phyloP scores from a whole-genome alignment of 2,113 vertebrate genomes.

The Hassar affinis region DNA sequence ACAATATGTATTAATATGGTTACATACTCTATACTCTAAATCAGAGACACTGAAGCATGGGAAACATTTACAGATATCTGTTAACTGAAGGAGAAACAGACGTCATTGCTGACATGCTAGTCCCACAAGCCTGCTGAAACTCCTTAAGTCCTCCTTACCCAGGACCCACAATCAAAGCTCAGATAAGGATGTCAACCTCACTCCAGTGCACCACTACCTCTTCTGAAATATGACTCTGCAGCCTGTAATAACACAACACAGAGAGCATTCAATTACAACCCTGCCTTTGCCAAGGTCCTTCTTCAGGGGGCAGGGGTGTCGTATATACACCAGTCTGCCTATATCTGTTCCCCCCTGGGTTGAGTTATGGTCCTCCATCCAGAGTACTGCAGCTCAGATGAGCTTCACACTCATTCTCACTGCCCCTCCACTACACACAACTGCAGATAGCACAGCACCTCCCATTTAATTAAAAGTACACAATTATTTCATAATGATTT shows the following conservation, averaged over 20 bases:
- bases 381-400: constrained; percentile 36
- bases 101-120: constrained; percentile 2
- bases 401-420: constrained; percentile 35
- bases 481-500: constrained; percentile 59
- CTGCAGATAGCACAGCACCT: constrained; percentile 42
- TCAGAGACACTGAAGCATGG: neutral
- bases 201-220: constrained; percentile 36
- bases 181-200: constrained; percentile 50
- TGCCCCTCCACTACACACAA: constrained; percentile 11
- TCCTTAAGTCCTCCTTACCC: constrained; percentile 12
- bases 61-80: neutral
- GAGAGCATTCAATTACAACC: constrained; percentile 56
- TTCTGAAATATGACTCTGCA: constrained; percentile 54
- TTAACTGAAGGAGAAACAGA: constrained; percentile 16
- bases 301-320: constrained; percentile 40
- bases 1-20: constrained; percentile 8
- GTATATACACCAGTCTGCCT: constrained; percentile 51
- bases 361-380: constrained; percentile 50
- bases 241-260: constrained; percentile 55
- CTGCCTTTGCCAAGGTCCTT: constrained; percentile 57
- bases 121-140: neutral
- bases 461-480: constrained; percentile 59
- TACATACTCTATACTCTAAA: neutral
- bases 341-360: constrained; percentile 47
- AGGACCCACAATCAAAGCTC: constrained; percentile 20